Evolutionary conservation across 2,888 invertebrate species (phyloP), one percentile per base, ranked within the genome.

Genomic region (Crioceris asparagi): DNA sequence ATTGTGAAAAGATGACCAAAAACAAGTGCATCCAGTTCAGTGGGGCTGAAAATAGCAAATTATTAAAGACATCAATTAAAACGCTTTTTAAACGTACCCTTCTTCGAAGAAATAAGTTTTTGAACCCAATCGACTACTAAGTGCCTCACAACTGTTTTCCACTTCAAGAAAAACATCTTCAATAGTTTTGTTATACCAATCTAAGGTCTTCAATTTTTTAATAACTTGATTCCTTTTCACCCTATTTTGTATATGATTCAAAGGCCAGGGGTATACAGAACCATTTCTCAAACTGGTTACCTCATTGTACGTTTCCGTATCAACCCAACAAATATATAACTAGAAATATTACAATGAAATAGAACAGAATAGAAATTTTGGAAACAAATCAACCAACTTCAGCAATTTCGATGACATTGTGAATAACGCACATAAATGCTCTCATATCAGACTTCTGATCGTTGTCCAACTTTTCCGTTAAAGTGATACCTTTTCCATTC

Each of bases 1-100:
- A 97, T 82, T 0, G 91, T 86, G 67, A 85, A 97, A n/a, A 97
- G 73, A 66, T 97, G 97, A 0, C 96, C 97, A 70, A 94, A 98
- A 0, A 92, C 87, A 21, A 97, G 67, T 2, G 96, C 96, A 66
- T 98, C 97, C 44, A 96, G 68, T 65, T 97, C 96, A 18, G 92
- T 92, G 1, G 94, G 93, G 36, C 87, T 87, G 70, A 5, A 49
- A 69, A 65, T 52, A 43, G 43, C 16, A 26, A 17, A 18, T 31
- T 23, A 30, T 32, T n/a, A 27, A 17, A 11, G n/a, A n/a, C n/a
- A n/a, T n/a, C n/a, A n/a, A n/a, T n/a, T n/a, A n/a, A n/a, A n/a
- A n/a, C n/a, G n/a, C n/a, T n/a, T n/a, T n/a, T n/a, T n/a, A n/a
- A n/a, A n/a, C 76, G 75, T 64, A 83, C 83, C 66, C 69, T 38